These are phyloP conservation scores for Florisuga fusca DNA, from an alignment of 2,797 vertebrate genomes.

Conservation along the genomic window DNA sequence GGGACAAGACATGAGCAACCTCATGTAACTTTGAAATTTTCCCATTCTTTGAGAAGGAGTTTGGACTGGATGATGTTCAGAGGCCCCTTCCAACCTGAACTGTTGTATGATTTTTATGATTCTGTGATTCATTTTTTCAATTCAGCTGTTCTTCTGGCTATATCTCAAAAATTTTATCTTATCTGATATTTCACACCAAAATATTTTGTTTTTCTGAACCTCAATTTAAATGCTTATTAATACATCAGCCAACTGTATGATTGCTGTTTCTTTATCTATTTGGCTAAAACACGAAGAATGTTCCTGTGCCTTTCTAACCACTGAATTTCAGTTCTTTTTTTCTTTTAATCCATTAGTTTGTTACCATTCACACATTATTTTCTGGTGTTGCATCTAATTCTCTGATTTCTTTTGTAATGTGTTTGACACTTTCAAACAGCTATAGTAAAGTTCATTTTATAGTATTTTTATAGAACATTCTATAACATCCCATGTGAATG, in stretches of 20 bases:
- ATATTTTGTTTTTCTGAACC: not conserved
- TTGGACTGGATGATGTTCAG: accelerated
- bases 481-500: not conserved
- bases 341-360: not conserved
- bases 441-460: not conserved
- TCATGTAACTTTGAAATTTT: not conserved
- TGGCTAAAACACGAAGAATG: not conserved
- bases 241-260: not conserved
- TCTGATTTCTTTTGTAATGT: not conserved
- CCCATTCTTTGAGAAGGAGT: not conserved
- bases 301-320: not conserved
- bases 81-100: not conserved
- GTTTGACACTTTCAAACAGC: not conserved
- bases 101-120: not conserved
- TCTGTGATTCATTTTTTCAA: not conserved
- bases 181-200: not conserved
- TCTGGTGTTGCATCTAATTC: not conserved
- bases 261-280: not conserved
- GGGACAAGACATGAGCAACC: not conserved
- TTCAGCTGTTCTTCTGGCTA: not conserved
- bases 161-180: not conserved
- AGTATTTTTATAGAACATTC: not conserved
- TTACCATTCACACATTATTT: not conserved
- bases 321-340: not conserved
- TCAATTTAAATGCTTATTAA: not conserved